phyloP scores from a whole-genome alignment of 2,113 vertebrate species.

The Falco punctatus region DNA sequence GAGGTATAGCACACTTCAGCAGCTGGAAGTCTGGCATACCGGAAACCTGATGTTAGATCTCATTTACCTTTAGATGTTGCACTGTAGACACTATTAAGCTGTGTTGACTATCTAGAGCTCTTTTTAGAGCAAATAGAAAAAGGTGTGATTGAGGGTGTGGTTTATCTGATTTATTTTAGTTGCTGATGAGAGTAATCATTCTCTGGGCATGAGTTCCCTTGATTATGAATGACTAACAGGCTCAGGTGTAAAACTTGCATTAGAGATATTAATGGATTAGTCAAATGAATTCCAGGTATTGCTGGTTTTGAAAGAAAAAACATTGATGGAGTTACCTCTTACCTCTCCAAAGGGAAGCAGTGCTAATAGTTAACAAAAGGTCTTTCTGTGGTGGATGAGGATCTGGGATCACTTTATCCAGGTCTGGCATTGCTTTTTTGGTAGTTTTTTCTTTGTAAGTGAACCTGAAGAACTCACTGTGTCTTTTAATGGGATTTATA shows the following conservation, averaged over 20 bases:
- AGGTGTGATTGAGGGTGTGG: background rate
- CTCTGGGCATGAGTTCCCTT: background rate
- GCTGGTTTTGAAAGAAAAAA: background rate
- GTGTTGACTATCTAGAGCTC: background rate
- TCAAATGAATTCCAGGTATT: background rate
- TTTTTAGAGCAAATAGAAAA: background rate
- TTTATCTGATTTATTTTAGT: background rate
- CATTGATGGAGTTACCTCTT: background rate
- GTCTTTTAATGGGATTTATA: background rate
- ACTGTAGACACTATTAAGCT: background rate
- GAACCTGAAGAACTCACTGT: background rate
- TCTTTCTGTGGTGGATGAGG: background rate
- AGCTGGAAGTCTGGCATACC: background rate
- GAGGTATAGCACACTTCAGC: background rate
- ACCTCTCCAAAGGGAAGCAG: background rate
- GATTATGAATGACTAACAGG: background rate
- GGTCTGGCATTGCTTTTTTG: accelerated
- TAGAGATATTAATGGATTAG: background rate
- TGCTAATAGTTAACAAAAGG: background rate
- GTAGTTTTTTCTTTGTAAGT: background rate
- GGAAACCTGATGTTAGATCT: background rate
- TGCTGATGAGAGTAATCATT: background rate
- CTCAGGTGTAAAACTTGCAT: background rate
- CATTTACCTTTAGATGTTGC: background rate
- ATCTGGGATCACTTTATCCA: background rate